Evolutionary conservation across 64 coral and sea anemone species (phyloP).

Genomic region (Montipora foliosa): DNA sequence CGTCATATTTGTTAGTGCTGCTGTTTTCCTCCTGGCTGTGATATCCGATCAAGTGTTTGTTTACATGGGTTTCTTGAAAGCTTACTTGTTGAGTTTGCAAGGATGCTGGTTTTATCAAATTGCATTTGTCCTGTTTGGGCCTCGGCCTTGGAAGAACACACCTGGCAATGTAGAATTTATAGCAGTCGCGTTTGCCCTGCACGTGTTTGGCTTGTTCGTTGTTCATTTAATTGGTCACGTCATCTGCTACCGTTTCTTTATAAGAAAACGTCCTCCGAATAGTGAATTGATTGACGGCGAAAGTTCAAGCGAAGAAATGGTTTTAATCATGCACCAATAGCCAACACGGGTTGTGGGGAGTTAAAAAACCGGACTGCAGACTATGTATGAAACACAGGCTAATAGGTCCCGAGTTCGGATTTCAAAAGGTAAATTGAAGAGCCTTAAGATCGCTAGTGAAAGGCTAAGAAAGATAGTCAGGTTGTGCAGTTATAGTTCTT

Average conservation of each 20-base stretch:
- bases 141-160: conserved; percentile 62
- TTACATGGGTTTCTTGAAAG: conserved; percentile 26
- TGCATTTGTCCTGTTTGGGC: conserved; percentile 72
- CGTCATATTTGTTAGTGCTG: conserved; percentile 55
- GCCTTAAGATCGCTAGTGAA: too few relatives aligned
- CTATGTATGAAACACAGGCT: too few relatives aligned
- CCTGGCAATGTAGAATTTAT: conserved; percentile 66
- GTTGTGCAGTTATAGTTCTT: too few relatives aligned
- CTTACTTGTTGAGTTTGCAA: conserved; percentile 74
- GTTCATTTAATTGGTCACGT: conserved; percentile 38
- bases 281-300: not conserved
- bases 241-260: conserved; percentile 32
- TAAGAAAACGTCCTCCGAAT: not conserved
- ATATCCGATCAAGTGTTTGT: conserved; percentile 6
- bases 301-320: conserved; percentile 11
- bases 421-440: too few relatives aligned
- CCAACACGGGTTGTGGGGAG: not conserved
- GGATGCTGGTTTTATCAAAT: conserved; percentile 88
- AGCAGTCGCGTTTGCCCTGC: conserved; percentile 56
- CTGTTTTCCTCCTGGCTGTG: conserved; percentile 56
- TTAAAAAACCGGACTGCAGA: too few relatives aligned
- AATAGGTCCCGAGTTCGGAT: too few relatives aligned
- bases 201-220: conserved; percentile 43
- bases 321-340: not conserved
- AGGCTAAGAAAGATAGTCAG: too few relatives aligned